Conservation (phyloP, 2,113 vertebrate species). For the Ardeotis arabs region DNA sequence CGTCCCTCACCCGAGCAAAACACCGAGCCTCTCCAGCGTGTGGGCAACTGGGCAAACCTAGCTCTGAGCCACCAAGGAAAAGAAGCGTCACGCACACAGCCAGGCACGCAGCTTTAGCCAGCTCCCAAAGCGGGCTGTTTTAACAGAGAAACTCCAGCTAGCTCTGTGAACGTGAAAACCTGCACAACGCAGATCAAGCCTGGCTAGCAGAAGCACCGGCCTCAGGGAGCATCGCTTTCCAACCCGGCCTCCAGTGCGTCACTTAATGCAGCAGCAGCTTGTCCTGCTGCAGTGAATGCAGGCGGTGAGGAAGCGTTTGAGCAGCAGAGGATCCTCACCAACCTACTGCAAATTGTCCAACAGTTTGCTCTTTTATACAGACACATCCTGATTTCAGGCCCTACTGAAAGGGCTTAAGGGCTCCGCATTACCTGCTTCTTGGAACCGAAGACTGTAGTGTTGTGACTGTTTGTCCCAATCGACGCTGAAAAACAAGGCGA, state of each 20-base stretch:
- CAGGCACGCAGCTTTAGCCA: neutral
- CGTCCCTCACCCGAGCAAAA: neutral
- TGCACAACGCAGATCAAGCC: neutral
- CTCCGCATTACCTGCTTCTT: slow-evolving; percentile 75
- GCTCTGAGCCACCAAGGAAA: neutral
- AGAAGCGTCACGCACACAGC: neutral
- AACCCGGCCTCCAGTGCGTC: neutral
- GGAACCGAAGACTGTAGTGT: neutral
- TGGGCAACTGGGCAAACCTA: no score
- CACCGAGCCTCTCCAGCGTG: neutral
- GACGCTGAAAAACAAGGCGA: slow-evolving; percentile 62
- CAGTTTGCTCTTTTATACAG: neutral
- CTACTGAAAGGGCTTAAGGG: no score
- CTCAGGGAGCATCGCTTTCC: neutral
- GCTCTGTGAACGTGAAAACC: neutral
- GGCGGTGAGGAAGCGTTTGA: neutral
- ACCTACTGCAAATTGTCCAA: rapidly evolving
- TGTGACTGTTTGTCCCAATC: neutral
- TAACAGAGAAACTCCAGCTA: neutral
- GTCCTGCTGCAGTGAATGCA: neutral
- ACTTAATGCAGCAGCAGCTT: neutral
- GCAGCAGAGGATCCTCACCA: neutral
- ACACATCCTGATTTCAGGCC: neutral
- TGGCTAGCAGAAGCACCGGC: rapidly evolving
- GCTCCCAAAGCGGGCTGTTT: neutral